phyloP scores from a whole-genome alignment of 1,140 invertebrate species.

The Aphaenogaster rudis region DNA sequence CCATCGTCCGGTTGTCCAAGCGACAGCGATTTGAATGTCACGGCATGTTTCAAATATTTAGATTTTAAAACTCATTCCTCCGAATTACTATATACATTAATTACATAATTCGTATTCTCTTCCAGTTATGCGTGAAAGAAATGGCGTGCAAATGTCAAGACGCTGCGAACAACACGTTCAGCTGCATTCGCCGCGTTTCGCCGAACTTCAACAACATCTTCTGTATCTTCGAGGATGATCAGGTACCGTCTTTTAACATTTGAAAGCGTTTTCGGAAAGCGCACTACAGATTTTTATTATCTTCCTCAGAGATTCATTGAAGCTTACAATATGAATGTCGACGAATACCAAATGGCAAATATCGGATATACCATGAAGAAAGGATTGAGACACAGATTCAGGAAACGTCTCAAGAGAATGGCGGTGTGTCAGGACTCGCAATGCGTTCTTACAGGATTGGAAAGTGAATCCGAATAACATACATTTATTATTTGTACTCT shows the following conservation, averaged over 20 bases:
- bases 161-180: conserved; percentile 93
- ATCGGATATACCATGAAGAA: conserved; percentile 87
- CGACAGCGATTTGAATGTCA: conserved; percentile 87
- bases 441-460: conserved; percentile 48
- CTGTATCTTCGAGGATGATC: conserved; percentile 91
- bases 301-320: conserved; percentile 90
- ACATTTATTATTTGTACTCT: not conserved
- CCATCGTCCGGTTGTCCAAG: conserved; percentile 88
- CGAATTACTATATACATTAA: not conserved
- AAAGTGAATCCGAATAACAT: not conserved
- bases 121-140: conserved; percentile 89
- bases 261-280: not conserved
- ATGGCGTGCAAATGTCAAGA: conserved; percentile 94
- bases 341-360: conserved; percentile 92
- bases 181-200: conserved; percentile 90
- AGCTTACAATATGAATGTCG: conserved; percentile 90
- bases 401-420: conserved; percentile 84
- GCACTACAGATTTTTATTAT: conserved; percentile 59
- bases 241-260: conserved; percentile 87
- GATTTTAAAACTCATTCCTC: not conserved
- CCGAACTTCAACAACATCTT: conserved; percentile 89
- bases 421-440: conserved; percentile 80
- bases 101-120: conserved; percentile 25
- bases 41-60: conserved; percentile 84
- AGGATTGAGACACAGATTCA: conserved; percentile 84